phyloP scores from a whole-genome alignment of 2,888 invertebrate species.

The Parapristionchus giblindavisi region DNA sequence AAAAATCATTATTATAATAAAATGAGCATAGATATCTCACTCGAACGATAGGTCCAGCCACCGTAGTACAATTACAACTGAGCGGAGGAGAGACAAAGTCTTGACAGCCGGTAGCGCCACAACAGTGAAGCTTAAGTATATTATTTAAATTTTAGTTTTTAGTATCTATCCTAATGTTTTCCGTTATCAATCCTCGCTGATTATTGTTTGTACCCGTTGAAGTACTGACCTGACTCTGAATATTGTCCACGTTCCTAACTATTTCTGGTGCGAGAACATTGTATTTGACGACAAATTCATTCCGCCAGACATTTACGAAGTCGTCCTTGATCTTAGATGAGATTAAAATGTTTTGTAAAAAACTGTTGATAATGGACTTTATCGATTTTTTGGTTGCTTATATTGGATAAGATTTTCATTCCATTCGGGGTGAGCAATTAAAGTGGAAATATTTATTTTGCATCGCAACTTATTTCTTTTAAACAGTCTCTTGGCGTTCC shows the following conservation, averaged over 20 bases:
- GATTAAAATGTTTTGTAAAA: background rate
- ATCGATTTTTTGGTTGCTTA: background rate
- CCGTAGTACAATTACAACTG: conserved; percentile 34
- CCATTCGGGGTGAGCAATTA: too few species aligned
- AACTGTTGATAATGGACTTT: too few species aligned
- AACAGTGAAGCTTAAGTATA: conserved; percentile 54
- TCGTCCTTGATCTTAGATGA: conserved; percentile 47
- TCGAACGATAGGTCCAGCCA: background rate
- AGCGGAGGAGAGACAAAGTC: conserved; percentile 48
- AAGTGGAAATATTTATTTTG: too few species aligned
- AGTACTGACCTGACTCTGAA: conserved; percentile 47
- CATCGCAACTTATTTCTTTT: too few species aligned
- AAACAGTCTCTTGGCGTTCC: too few species aligned
- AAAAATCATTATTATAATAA: background rate
- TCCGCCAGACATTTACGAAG: conserved; percentile 43
- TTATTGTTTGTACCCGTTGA: background rate
- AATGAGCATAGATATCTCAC: background rate
- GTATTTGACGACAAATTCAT: conserved; percentile 53
- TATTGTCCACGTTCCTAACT: conserved; percentile 44
- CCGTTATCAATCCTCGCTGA: background rate
- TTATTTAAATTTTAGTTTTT: background rate
- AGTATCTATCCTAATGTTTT: background rate
- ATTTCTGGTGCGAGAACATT: conserved; percentile 37
- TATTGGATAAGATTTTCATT: too few species aligned
- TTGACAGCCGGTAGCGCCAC: conserved; percentile 54